phyloP scores from a whole-genome alignment of 2,797 vertebrate species.

The Trichosurus vulpecula region DNA sequence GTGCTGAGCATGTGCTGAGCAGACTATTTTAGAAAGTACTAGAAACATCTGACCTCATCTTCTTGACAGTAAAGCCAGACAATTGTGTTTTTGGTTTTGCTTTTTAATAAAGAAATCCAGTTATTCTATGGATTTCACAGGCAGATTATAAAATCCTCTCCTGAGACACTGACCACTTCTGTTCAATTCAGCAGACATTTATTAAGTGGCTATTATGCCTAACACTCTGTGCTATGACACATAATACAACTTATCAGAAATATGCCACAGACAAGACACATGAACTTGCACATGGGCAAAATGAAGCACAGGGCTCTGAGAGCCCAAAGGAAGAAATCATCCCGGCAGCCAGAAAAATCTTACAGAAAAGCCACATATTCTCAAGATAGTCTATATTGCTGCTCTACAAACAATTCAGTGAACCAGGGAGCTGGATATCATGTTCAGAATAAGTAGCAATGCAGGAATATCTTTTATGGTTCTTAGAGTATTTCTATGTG shows the following conservation, averaged over 20 bases:
- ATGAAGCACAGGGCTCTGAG: background rate
- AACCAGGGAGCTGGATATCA: background rate
- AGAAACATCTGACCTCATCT: background rate
- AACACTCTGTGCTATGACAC: background rate
- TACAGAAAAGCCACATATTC: background rate
- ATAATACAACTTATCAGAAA: too few relatives aligned
- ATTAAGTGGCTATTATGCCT: background rate
- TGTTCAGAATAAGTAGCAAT: background rate
- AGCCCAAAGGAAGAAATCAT: background rate
- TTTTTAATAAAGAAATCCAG: background rate
- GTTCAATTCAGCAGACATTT: background rate
- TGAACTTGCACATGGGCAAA: background rate
- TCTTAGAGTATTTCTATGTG: background rate
- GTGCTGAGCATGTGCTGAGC: too few relatives aligned
- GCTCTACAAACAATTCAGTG: background rate
- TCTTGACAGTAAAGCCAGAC: background rate
- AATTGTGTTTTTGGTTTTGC: too few relatives aligned
- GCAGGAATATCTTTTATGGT: background rate
- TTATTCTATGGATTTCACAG: background rate
- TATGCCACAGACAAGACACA: too few relatives aligned
- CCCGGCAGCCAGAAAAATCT: background rate
- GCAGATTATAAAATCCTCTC: background rate
- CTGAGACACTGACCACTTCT: background rate
- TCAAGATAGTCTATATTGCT: background rate
- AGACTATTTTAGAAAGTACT: background rate